Evolutionary conservation across 2,888 invertebrate genomes (phyloP).

Genomic region (Stratiomys singularior): DNA sequence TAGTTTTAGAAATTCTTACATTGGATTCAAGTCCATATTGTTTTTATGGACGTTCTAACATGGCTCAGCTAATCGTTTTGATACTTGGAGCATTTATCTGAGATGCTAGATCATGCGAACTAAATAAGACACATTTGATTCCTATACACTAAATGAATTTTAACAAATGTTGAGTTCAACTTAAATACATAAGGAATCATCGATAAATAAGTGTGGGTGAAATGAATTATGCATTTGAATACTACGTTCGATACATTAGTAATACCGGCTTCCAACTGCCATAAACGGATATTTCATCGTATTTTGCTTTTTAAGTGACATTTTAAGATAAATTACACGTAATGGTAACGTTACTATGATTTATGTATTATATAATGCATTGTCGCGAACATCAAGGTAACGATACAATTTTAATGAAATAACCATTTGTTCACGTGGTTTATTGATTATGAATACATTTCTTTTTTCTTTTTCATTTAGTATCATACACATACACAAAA

Average conservation of each 20-base stretch:
- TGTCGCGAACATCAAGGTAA: too few relatives aligned
- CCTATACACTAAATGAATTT: neutral
- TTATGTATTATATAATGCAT: too few relatives aligned
- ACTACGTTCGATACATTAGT: neutral
- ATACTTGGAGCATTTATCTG: neutral
- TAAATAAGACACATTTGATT: neutral
- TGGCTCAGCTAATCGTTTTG: neutral
- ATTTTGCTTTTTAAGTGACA: neutral
- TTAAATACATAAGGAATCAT: neutral
- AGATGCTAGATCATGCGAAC: neutral
- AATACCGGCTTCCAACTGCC: constrained; percentile 30
- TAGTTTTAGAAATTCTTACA: constrained; percentile 1
- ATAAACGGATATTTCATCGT: neutral
- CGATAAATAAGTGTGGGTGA: neutral
- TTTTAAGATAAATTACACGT: neutral
- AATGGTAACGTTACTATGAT: too few relatives aligned
- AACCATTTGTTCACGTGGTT: too few relatives aligned
- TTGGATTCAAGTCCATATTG: neutral
- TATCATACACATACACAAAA: neutral
- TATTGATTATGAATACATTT: too few relatives aligned
- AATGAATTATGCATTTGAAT: neutral
- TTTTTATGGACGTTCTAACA: neutral
- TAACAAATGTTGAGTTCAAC: neutral
- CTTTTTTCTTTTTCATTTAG: constrained; percentile 13
- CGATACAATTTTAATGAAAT: too few relatives aligned